Percentiles rank a stretch among this genome's conserved stretches.
phyloP scores from a whole-genome alignment of 2,888 invertebrate species.

The Brenthis hecate region DNA sequence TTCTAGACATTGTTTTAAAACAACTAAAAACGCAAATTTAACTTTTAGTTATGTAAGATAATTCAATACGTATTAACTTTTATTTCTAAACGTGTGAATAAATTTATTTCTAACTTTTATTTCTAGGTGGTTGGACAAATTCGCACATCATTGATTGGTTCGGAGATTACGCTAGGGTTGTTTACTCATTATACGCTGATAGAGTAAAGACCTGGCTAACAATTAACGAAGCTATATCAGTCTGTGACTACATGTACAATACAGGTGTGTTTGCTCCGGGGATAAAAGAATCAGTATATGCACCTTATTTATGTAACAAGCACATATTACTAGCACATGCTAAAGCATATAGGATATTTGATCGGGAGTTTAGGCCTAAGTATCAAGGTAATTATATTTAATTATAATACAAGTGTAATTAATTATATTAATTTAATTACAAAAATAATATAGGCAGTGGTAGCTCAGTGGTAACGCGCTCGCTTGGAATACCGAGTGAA shows the following conservation, averaged over 20 bases:
- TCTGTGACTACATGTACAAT: conserved; percentile 67
- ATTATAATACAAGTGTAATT: background rate
- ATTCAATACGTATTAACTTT: background rate
- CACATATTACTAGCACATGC: conserved; percentile 87
- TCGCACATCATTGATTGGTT: conserved; percentile 83
- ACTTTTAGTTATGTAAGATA: conserved; percentile 33
- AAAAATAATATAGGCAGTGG: too few species aligned
- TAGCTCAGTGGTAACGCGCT: too few species aligned
- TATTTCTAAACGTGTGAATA: too few species aligned
- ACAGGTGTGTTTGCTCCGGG: conserved; percentile 62
- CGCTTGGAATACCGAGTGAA: too few species aligned
- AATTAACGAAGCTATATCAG: conserved; percentile 84
- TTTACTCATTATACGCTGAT: conserved; percentile 81
- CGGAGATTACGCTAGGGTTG: conserved; percentile 82
- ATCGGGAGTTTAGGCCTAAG: conserved; percentile 74
- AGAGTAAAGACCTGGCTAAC: conserved; percentile 87
- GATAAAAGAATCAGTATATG: conserved; percentile 61
- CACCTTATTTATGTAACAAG: conserved; percentile 84
- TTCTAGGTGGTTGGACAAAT: conserved; percentile 85
- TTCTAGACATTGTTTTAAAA: too few species aligned
- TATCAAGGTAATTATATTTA: conserved; percentile 65
- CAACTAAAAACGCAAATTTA: too few species aligned
- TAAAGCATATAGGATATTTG: conserved; percentile 83
- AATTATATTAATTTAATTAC: too few species aligned
- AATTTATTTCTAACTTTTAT: background rate